A percentile compares a stretch with the other conserved stretches of the same genome.
These are phyloP conservation scores for Sweltsa coloradensis DNA, from an alignment of 1,140 invertebrate species.

Conservation along the genomic window DNA sequence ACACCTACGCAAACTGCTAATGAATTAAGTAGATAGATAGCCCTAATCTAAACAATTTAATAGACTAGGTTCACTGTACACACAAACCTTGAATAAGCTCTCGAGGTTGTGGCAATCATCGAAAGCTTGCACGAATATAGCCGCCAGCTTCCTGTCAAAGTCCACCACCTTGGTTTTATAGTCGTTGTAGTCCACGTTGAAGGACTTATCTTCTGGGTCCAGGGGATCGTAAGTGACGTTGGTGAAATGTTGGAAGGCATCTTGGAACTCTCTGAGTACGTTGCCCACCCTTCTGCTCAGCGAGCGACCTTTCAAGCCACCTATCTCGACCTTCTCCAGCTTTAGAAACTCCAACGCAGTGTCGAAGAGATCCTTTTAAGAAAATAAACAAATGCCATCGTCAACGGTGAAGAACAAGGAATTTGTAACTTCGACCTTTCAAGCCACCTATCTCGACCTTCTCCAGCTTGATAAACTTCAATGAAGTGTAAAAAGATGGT, in stretches of 20 bases:
- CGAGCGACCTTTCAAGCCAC: constrained; percentile 75
- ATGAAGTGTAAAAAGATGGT: constrained; percentile 83
- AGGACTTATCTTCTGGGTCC: constrained; percentile 78
- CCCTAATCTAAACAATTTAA: too few relatives aligned
- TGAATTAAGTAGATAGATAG: too few relatives aligned
- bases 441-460: constrained; percentile 91
- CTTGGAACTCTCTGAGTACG: constrained; percentile 79
- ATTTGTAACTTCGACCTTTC: too few relatives aligned
- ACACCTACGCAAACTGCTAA: too few relatives aligned
- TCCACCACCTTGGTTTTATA: constrained; percentile 74
- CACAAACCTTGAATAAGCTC: constrained; percentile 71
- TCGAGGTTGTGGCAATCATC: constrained; percentile 84
- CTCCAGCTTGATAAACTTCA: constrained; percentile 89
- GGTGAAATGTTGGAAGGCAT: constrained; percentile 42
- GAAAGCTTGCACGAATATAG: constrained; percentile 81
- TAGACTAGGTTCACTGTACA: too few relatives aligned
- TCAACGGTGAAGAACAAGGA: too few relatives aligned
- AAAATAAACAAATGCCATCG: too few relatives aligned
- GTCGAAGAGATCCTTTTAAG: constrained; percentile 66
- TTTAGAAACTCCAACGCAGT: constrained; percentile 88
- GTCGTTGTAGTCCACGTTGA: constrained; percentile 63
- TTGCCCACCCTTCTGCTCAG: constrained; percentile 62
- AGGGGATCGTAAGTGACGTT: constrained; percentile 67
- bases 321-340: constrained; percentile 90
- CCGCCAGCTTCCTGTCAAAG: constrained; percentile 77